Base-by-base conservation (phyloP, 1,140 invertebrate genomes). In the Meteorus sp. region DNA sequence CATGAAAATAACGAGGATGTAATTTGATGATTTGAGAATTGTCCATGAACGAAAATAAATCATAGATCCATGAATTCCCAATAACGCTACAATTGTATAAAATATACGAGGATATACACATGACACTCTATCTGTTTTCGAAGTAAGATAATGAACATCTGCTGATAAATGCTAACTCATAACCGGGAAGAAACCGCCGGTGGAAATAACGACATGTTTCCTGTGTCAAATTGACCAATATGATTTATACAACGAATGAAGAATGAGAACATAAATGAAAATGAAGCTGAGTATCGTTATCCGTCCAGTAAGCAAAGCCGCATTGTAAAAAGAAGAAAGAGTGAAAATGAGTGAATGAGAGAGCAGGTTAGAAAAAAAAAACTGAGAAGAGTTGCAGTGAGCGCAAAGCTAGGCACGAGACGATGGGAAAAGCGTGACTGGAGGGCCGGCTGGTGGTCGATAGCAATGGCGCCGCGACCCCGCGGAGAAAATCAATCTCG, bases 401-500 rank as follows among this genome's bases (percentile, higher is more conserved):
- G n/a, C n/a, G 13, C n/a, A 25, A 33, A 58, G 7, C 23, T 44
- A 62, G 50, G 25, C 57, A 43, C 51, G 56, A 60, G 41, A 56
- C 17, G 55, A 17, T 22, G 52, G 60, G 59, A 60, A 59, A 59
- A 69, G 65, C 66, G 58, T 61, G 57, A 62, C 56, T 64, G 62
- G 56, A 65, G 64, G 56, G 59, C 56, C 56, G 62, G 66, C 56
- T 64, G 67, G 68, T 73, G 69, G 71, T 76, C 75, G 73, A 77
- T 76, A 77, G 71, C 71, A 75, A 75, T 73, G 72, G 74, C 72
- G 71, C 63, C 71, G 70, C 61, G 60, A 55, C 65, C 66, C 67
- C 63, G 64, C 69, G 66, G 63, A 71, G 73, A 78, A 77, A 80
- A 79, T 79, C 75, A 79, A 79, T 79, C 73, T 67, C 61, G 56